phyloP scores from a whole-genome alignment of 2,113 vertebrate species.

The Daphoenositta chrysoptera region DNA sequence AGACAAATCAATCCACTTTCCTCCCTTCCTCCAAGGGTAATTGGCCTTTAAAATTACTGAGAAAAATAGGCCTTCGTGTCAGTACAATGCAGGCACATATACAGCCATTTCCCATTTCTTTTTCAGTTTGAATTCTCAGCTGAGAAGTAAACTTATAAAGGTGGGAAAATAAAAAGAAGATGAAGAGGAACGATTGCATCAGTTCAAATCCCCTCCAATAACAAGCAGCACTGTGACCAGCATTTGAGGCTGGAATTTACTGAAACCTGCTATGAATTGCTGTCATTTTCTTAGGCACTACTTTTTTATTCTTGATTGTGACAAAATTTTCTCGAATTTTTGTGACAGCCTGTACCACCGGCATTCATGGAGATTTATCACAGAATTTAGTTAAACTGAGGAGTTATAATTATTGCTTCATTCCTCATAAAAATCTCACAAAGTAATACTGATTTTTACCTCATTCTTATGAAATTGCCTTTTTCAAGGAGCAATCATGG shows the following conservation, averaged over 20 bases:
- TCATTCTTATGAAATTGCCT: background rate
- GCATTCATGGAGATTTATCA: background rate
- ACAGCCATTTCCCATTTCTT: conserved; percentile 36
- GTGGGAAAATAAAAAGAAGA: conserved; percentile 26
- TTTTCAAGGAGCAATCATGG: background rate
- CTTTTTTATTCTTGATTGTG: background rate
- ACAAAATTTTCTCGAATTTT: background rate
- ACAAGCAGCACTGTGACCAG: background rate
- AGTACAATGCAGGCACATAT: background rate
- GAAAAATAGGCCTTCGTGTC: conserved; percentile 34
- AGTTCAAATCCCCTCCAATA: conserved; percentile 6
- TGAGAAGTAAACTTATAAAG: conserved; percentile 45
- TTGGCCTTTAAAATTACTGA: conserved; percentile 62
- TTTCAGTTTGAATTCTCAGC: conserved; percentile 30
- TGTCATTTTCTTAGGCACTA: background rate
- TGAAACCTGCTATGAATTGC: background rate
- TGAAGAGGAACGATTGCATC: conserved; percentile 30
- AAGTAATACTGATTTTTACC: background rate
- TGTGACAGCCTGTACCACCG: background rate
- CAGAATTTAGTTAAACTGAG: background rate
- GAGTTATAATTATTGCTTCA: conserved; percentile 1
- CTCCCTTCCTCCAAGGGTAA: conserved; percentile 67
- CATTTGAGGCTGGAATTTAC: background rate
- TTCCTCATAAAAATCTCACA: background rate
- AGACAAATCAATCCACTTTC: conserved; percentile 67